Base-by-base conservation (phyloP, 2,113 vertebrate genomes). In the Rhabdomys dilectus region DNA sequence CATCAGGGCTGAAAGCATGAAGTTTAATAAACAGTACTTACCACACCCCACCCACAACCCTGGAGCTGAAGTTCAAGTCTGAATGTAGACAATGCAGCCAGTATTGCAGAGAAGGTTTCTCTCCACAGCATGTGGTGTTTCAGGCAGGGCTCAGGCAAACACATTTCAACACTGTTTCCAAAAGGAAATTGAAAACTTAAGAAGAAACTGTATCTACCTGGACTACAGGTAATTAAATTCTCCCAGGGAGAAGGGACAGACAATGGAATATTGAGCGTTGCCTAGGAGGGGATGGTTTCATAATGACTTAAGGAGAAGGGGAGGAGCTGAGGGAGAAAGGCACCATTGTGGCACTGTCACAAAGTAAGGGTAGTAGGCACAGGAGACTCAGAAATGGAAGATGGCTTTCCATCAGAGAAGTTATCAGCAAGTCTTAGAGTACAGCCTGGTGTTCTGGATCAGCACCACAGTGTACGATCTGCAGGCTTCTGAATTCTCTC, bases 11-110 rank as follows among this genome's bases (percentile, higher is more conserved):
- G 12, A 26, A 84, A 75, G 70, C 80, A 0, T 16, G 21, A 42
- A 15, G 31, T 88, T 94, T 29, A 34, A 76, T 73, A 93, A 96
- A 97, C 95, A 96, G 26, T 58, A 58, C 42, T 24, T 51, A 77
- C 53, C 48, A 68, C 21, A 29, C 89, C 45, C 68, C 95, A 92
- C 96, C 96, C 94, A 93, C 62, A 70, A 39, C 82, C 76, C 31
- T 2, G 58, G 84, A 82, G 64, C 87, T 90, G 76, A 96, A 86
- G 93, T 88, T 72, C 96, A 93, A 77, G 92, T 95, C 87, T 93
- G 68, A 88, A 34, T 53, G 72, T 21, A 94, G 93, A 97, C 95
- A 95, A 91, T n/a, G 39, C 56, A 34, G 17, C 45, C 95, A 78
- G 58, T 70, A 87, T 95, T 58, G 75, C 58, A 39, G 34, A 21